These are phyloP conservation scores for Brevipalpus yothersi DNA, from an alignment of 1,140 invertebrate species.

Conservation along the genomic window DNA sequence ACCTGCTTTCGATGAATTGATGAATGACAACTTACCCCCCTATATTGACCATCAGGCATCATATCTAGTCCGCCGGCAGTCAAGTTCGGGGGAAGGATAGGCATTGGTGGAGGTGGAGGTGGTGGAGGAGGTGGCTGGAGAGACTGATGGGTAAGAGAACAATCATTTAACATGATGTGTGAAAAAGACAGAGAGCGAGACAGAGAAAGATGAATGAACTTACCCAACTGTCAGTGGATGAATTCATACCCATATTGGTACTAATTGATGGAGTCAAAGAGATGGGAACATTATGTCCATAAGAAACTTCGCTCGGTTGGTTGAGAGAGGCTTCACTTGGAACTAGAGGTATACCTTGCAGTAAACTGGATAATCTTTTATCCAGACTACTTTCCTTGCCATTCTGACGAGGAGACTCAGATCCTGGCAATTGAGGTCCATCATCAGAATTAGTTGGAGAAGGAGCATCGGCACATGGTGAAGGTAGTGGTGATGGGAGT, in stretches of 20 bases:
- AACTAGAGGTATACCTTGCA: constrained; percentile 12
- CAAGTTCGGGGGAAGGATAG: background rate
- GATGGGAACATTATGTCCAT: background rate
- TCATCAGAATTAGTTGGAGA: constrained; percentile 26
- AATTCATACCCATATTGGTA: background rate
- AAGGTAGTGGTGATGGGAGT: constrained; percentile 23
- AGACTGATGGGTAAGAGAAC: no score
- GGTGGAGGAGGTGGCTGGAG: background rate
- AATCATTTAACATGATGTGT: no score
- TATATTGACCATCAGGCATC: no score
- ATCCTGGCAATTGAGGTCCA: constrained; percentile 8
- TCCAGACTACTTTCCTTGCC: constrained; percentile 12
- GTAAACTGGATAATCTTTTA: constrained; percentile 12
- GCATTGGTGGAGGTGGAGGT: background rate
- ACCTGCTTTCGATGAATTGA: background rate
- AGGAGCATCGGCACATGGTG: constrained; percentile 33
- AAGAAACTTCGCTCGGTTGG: background rate
- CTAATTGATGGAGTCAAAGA: background rate
- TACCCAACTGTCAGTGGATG: background rate
- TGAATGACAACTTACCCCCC: background rate
- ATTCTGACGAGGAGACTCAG: constrained; percentile 1
- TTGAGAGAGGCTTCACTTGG: background rate
- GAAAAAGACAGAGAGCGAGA: no score
- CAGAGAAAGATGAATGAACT: no score
- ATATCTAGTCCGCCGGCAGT: no score